Base-by-base conservation (phyloP, 2,888 invertebrate genomes). In the Scelioninae gen. 2 region DNA sequence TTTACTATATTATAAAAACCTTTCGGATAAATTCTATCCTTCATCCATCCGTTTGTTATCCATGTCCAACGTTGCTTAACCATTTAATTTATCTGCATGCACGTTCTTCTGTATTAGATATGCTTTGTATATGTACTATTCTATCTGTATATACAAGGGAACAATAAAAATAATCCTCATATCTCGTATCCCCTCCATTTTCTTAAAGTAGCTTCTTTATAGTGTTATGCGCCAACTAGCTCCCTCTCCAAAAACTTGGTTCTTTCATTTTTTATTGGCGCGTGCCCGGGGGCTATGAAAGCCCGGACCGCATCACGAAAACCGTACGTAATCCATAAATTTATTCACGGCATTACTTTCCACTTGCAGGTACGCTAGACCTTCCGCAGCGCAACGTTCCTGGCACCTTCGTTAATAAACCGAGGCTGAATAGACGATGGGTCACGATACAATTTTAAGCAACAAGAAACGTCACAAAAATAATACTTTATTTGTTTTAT, bases 301-400 rank as follows among this genome's bases (percentile, higher is more conserved):
- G 39, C 13, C 6, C 37, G 2, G 11, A 3, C 6, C 37, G 37
- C 39, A 4, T 41, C 39, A 41, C 39, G 39, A 18, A 41, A 41
- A 41, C 18, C 18, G 16, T 16, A 15, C 39, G 39, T 41, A 41
- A 41, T 41, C 39, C 16, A 41, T 41, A 41, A n/a, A 41, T 41
- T 41, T 41, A 41, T 41, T 41, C 39, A 6, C 43, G 31, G 43
- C 37, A 55, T 55, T 55, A 57, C 18, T 48, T 22, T 9, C 13
- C n/a, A 11, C n/a, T 35, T 13, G 35, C 35, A 35, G 11, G 6
- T 39, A 39, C 39, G 39, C 39, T 39, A 13, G 39, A 39, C 16
- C 16, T 39, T 15, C 4, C 13, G 43, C 43, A 19, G 43, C 43
- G 16, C n/a, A 19, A 43, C 43, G 7, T 39, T 39, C 16, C 43